Conservation (phyloP, 2,888 invertebrate species). For the Pyrrhia umbra region DNA sequence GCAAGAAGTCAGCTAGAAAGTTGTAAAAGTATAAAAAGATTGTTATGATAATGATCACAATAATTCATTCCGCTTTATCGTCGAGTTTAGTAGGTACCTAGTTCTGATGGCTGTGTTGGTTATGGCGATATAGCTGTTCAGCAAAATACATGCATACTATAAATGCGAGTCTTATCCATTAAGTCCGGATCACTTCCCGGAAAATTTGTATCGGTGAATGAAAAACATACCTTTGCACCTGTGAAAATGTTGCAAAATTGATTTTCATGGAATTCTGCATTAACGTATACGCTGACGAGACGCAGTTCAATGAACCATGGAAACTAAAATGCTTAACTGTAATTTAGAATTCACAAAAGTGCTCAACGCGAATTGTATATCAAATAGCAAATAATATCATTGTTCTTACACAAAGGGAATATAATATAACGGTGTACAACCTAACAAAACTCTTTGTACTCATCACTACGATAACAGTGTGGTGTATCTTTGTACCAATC, state of each 20-base stretch:
- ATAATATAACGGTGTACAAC: background rate
- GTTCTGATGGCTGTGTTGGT: background rate
- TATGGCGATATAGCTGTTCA: background rate
- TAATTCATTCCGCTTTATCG: too few relatives aligned
- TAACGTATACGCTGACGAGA: background rate
- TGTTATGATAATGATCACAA: background rate
- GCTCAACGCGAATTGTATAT: background rate
- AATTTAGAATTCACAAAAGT: conserved; percentile 8
- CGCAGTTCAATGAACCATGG: background rate
- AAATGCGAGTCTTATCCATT: background rate
- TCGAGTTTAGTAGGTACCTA: background rate
- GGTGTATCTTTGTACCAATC: too few relatives aligned
- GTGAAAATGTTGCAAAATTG: background rate
- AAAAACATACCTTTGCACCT: background rate
- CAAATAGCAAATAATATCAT: conserved; percentile 24
- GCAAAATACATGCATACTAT: background rate
- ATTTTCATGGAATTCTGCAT: background rate
- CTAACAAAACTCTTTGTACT: conserved; percentile 26
- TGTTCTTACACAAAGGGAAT: conserved; percentile 31
- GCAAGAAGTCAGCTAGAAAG: background rate
- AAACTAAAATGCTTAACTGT: background rate
- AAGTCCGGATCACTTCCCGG: background rate
- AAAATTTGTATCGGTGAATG: background rate
- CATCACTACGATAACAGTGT: background rate
- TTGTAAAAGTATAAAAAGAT: background rate